phyloP scores from a whole-genome alignment of 2,113 vertebrate genomes.

The Melanerpes aurifrons region DNA sequence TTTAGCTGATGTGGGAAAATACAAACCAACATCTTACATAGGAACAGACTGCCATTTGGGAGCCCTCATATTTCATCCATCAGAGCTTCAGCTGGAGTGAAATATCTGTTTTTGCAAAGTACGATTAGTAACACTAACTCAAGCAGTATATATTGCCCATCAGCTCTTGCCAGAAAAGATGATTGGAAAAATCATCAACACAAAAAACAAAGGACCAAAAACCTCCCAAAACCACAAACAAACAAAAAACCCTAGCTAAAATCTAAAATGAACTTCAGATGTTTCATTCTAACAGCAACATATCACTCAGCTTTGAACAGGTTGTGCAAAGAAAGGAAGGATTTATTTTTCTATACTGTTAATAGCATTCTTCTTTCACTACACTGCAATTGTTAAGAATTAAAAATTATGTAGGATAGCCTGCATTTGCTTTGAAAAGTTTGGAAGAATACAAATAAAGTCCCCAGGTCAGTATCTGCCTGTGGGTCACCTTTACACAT shows the following conservation, averaged over 20 bases:
- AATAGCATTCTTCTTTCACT: not conserved
- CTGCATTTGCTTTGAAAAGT: not conserved
- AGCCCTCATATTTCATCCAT: not conserved
- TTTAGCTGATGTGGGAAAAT: not conserved
- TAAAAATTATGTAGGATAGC: not conserved
- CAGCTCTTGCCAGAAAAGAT: not conserved
- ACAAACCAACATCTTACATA: not conserved
- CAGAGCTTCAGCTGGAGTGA: not conserved
- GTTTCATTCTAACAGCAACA: not conserved
- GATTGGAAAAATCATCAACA: slow-evolving; percentile 9
- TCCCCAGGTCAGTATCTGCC: not conserved
- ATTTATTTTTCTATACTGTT: not conserved
- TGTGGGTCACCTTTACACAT: not conserved
- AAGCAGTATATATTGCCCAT: not conserved
- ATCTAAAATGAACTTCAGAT: not conserved
- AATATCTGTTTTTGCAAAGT: not conserved
- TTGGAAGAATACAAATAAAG: not conserved
- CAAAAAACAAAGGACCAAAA: not conserved
- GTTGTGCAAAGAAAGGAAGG: not conserved
- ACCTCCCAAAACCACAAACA: too few relatives aligned
- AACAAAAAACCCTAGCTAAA: not conserved
- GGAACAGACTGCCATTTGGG: not conserved
- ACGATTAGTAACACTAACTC: slow-evolving; percentile 4
- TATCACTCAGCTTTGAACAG: not conserved
- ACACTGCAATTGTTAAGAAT: not conserved